Evolutionary conservation across 2,797 vertebrate genomes (phyloP).

Genomic region (Hippocampus kuda): DNA sequence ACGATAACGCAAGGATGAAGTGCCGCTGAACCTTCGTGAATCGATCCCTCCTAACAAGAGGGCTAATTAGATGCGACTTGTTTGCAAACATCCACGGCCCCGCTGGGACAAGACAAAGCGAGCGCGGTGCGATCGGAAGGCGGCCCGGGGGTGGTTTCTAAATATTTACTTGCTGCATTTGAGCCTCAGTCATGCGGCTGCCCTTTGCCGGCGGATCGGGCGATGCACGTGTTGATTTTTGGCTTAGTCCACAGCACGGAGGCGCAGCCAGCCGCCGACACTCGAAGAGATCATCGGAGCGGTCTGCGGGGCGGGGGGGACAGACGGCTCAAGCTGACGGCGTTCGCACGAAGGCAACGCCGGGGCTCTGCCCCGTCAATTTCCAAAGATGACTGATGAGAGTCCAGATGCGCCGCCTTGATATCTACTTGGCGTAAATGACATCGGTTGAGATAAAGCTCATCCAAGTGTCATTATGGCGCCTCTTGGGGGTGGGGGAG

Average conservation of each 20-base stretch:
- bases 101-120: background rate
- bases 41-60: background rate
- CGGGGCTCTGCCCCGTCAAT: background rate
- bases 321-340: background rate
- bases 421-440: background rate
- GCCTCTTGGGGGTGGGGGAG: background rate
- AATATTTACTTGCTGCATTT: slow-evolving; percentile 30
- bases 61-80: background rate
- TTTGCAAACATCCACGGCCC: background rate
- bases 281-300: background rate
- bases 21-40: background rate
- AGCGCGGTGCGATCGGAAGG: background rate
- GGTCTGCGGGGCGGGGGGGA: background rate
- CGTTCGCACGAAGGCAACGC: background rate
- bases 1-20: background rate
- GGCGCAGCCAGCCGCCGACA: background rate
- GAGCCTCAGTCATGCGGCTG: slow-evolving; percentile 17
- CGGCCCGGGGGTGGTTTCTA: slow-evolving; percentile 6
- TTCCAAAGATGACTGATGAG: background rate
- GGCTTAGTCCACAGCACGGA: slow-evolving; percentile 5
- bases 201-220: slow-evolving; percentile 17
- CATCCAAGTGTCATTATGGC: background rate
- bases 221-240: background rate
- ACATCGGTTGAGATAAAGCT: background rate
- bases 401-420: background rate